Percentiles rank a stretch among this genome's conserved stretches.
Conservation (phyloP, 2,888 invertebrate genomes). For the Acanthosepion lycidas region DNA sequence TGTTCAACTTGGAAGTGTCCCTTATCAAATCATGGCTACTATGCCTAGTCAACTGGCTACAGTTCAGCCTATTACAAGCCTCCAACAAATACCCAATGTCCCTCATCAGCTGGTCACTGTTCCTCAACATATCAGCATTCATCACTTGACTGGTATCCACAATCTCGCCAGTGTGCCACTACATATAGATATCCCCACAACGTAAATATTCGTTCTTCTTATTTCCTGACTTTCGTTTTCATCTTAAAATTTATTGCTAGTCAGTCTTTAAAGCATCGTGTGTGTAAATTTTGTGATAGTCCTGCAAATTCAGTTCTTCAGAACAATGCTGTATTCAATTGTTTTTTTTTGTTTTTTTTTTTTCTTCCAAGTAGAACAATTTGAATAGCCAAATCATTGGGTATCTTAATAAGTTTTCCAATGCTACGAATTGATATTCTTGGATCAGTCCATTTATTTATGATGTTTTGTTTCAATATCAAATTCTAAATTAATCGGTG, state of each 20-base stretch:
- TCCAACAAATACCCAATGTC: neutral
- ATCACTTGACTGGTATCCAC: neutral
- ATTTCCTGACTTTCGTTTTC: neutral
- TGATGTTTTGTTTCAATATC: too few species aligned
- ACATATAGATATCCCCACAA: constrained; percentile 38
- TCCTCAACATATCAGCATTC: constrained; percentile 6
- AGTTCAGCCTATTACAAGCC: neutral
- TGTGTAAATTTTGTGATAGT: too few species aligned
- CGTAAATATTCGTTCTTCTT: neutral
- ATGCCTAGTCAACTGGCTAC: neutral
- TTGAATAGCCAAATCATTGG: too few species aligned
- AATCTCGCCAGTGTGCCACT: constrained; percentile 37
- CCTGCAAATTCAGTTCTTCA: too few species aligned
- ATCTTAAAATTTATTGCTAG: neutral
- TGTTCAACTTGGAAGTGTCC: constrained; percentile 7
- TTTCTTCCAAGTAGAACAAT: too few species aligned
- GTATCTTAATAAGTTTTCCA: too few species aligned
- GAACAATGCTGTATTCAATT: too few species aligned
- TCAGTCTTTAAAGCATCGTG: neutral
- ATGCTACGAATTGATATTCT: too few species aligned
- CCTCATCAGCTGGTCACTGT: constrained; percentile 42
- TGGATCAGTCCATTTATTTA: too few species aligned
- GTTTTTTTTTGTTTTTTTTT: too few species aligned
- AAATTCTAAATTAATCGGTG: too few species aligned
- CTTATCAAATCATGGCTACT: neutral